Evolutionary conservation across 2,888 invertebrate genomes (phyloP), one percentile per base, ranked within the genome.

Genomic region (Erynnis tages): DNA sequence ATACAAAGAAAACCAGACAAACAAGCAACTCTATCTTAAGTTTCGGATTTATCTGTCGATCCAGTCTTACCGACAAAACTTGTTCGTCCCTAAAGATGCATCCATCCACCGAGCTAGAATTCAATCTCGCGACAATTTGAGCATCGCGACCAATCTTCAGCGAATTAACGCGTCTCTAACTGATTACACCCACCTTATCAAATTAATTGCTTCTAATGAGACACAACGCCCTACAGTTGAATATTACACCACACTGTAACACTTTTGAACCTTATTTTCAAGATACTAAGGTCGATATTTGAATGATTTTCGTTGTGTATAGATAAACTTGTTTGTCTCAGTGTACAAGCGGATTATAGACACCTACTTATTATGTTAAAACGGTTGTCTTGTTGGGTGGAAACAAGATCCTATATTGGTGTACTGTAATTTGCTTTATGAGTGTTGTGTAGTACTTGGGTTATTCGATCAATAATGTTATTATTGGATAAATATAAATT

Each of bases 141-240:
- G 57, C 59, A 55, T 57, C 55, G 45, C 49, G 54, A 38, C 58
- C 56, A 25, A 49, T 50, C 50, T 47, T 45, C 44, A 40, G 14
- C 11, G 44, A 53, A 58, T 60, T 58, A 56, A 54, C 57, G 43
- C 50, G 38, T 21, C 47, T 30, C 47, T 37, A 27, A 48, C 52
- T 61, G 61, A 61, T 63, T 57, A 59, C 57, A 58, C 55, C 63
- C 62, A 53, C 59, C 54, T 60, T 69, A 66, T 66, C 72, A 75
- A 79, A 78, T 76, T 79, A 79, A 82, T 80, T 74, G 73, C 67
- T 62, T 73, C 73, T 80, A 79, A 82, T 79, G 77, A 78, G 76
- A 76, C 74, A 62, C 68, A 70, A 69, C 66, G 63, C 64, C 60
- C 61, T 58, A 30, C 27, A 21, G 54, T 48, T 48, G 17, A 46